Evolutionary conservation across 2,888 invertebrate genomes (phyloP), one percentile per base, ranked within the genome.

Genomic region (Junonia oenone): DNA sequence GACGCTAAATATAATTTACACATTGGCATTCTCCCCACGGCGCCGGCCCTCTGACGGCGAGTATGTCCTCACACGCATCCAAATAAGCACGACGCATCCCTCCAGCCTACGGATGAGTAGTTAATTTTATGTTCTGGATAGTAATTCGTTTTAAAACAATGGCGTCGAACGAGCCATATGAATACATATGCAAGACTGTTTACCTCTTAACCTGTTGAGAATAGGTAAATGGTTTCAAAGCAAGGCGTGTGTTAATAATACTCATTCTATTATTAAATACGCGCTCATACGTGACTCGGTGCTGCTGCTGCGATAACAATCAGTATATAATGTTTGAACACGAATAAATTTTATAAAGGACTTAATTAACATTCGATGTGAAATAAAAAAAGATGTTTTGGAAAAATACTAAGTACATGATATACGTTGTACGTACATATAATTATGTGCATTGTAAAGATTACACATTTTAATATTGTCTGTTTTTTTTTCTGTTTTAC

Each of bases 101-200:
- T 65, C 66, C 71, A 65, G 85, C 83, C 67, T 87, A 87, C 85
- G 73, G 83, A 87, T 83, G 80, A 80, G 72, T 65, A 68, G 77
- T 78, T 82, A 80, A 77, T 81, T 69, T 69, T 69, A 72, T 71
- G 71, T 72, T 70, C 69, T 68, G 68, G 66, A 68, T 74, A 67
- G 71, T 76, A 74, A 86, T 74, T 71, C 71, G 70, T 67, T 67
- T 63, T 63, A 69, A 68, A 75, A 74, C 74, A 74, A 76, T 77
- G 69, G 75, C 69, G 67, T 52, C 63, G 56, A 53, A 68, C 51
- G 40, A 62, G 62, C 59, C 56, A 59, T 58, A 56, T 66, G 69
- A 73, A 73, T 72, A 70, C 67, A 65, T 68, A 72, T 66, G 61
- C 58, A 52, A 46, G 49, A 9, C 29, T 46, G 55, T 54, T 60